Percentiles rank a stretch among this genome's conserved stretches.
Evolutionary conservation across 2,797 vertebrate species (phyloP).

Genomic region (Hirundo rustica): DNA sequence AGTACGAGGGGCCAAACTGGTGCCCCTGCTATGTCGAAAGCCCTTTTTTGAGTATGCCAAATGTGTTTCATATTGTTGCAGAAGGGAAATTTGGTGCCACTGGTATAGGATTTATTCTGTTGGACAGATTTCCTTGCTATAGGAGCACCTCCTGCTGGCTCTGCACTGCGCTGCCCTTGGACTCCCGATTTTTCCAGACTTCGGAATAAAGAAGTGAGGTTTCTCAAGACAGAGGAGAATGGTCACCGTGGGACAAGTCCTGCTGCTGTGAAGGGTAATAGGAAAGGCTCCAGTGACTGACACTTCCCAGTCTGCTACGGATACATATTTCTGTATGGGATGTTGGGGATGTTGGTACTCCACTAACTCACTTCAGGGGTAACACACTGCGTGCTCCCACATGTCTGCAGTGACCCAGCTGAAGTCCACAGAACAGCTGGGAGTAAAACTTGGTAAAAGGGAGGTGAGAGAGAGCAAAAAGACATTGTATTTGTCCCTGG

Average conservation of each 20-base stretch:
- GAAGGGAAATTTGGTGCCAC: background rate
- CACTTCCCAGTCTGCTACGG: background rate
- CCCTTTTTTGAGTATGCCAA: background rate
- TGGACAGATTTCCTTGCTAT: slow-evolving; percentile 24
- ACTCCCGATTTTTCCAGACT: background rate
- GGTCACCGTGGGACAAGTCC: background rate
- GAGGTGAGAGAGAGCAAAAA: background rate
- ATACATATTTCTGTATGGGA: background rate
- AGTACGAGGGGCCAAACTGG: background rate
- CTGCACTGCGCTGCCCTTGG: background rate
- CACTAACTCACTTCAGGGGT: background rate
- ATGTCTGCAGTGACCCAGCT: background rate
- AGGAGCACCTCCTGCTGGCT: slow-evolving; percentile 62
- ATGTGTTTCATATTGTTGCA: rapidly evolving
- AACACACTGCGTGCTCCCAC: background rate
- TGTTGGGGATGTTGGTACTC: background rate
- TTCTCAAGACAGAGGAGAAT: background rate
- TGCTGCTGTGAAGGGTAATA: background rate
- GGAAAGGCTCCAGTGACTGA: background rate
- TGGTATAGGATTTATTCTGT: background rate
- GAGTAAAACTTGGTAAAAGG: background rate
- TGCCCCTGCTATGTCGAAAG: background rate
- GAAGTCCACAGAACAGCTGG: background rate
- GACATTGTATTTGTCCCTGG: background rate
- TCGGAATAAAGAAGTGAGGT: background rate